These are phyloP conservation scores for Napeogenes inachia DNA, from an alignment of 2,888 invertebrate genomes.

Conservation along the genomic window DNA sequence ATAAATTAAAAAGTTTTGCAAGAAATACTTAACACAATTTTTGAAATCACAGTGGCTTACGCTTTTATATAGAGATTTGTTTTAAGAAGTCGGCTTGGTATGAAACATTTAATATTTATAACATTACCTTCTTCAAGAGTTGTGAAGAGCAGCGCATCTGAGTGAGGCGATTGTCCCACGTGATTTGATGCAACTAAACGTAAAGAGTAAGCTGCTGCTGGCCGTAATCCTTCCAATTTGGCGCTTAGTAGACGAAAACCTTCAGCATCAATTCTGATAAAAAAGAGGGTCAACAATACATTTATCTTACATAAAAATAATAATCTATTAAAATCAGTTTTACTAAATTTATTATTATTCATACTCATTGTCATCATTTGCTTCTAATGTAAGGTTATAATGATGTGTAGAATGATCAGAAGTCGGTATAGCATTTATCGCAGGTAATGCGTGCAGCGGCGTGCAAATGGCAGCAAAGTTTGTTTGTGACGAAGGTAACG, in stretches of 20 bases:
- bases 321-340: not conserved
- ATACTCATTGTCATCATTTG: conserved; percentile 35
- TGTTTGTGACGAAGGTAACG: conserved; percentile 23
- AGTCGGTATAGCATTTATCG: conserved; percentile 37
- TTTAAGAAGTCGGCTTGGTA: not conserved
- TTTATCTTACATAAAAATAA: conserved; percentile 8
- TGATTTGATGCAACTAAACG: conserved; percentile 83
- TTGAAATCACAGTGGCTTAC: no score
- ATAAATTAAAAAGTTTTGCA: not conserved
- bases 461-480: conserved; percentile 44
- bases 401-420: conserved; percentile 33
- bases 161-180: conserved; percentile 84
- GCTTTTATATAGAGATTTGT: not conserved
- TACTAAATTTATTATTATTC: not conserved
- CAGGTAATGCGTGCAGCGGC: conserved; percentile 43
- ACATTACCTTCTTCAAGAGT: conserved; percentile 85
- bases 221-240: conserved; percentile 75
- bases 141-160: conserved; percentile 80
- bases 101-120: not conserved
- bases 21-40: no score
- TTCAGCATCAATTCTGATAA: conserved; percentile 38
- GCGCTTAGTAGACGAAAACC: conserved; percentile 39
- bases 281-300: conserved; percentile 1
- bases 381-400: conserved; percentile 48
- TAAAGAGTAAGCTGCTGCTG: conserved; percentile 83